A percentile compares a stretch with the other conserved stretches of the same genome.
phyloP scores from a whole-genome alignment of 1,140 invertebrate species.

The Microvelia longipes region DNA sequence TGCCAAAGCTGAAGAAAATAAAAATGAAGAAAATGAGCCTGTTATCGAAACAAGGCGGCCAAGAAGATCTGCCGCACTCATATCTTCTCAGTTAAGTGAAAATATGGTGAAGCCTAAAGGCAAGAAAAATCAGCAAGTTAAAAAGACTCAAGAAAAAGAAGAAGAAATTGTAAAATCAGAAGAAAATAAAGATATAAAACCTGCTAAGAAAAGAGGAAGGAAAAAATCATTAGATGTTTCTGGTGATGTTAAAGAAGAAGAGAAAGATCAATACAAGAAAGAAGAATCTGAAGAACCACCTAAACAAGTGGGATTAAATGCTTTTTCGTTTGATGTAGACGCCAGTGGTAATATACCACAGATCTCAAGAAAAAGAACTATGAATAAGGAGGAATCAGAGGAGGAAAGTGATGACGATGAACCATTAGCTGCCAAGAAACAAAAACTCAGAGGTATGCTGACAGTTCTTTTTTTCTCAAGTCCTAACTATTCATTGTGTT shows the following conservation, averaged over 20 bases:
- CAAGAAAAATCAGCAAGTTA: constrained; percentile 3
- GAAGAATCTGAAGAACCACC: neutral
- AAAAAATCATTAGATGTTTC: neutral
- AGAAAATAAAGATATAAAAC: neutral
- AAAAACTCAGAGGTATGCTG: neutral
- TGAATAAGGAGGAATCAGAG: constrained; percentile 25
- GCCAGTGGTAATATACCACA: constrained; percentile 9
- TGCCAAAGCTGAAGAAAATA: neutral
- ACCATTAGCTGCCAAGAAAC: constrained; percentile 13
- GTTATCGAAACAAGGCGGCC: neutral
- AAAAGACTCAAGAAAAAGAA: neutral
- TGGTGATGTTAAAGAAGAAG: neutral
- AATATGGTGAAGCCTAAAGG: neutral
- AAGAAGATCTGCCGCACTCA: neutral
- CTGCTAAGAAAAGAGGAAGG: neutral
- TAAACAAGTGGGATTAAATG: neutral
- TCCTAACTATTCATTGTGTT: neutral
- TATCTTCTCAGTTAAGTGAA: neutral
- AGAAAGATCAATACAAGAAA: neutral
- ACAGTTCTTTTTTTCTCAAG: neutral
- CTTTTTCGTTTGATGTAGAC: constrained; percentile 6
- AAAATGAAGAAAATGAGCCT: neutral
- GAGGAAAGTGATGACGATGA: constrained; percentile 29
- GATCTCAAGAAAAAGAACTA: neutral
- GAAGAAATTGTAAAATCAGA: neutral